Evolutionary conservation across 1,140 invertebrate genomes (phyloP).

Genomic region (Micrasema longulum): DNA sequence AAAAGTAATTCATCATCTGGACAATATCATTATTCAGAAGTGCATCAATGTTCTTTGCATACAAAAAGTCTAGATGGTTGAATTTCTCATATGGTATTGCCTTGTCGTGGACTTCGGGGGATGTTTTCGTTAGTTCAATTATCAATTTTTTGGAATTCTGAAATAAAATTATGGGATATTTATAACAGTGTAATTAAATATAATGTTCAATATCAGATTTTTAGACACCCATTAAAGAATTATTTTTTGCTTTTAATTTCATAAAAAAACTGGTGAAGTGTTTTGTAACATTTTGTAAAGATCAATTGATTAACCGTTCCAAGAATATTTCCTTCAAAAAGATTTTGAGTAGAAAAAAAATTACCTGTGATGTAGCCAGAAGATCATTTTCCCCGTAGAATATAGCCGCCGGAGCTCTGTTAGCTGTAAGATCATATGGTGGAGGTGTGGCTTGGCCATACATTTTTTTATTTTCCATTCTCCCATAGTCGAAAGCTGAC

Average conservation of each 20-base stretch:
- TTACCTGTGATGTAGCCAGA: conserved; percentile 61
- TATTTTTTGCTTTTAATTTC: no score
- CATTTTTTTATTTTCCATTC: conserved; percentile 62
- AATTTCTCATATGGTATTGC: conserved; percentile 55
- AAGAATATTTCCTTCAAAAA: no score
- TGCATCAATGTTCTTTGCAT: conserved; percentile 60
- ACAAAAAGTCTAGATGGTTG: conserved; percentile 67
- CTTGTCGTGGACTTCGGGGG: neutral
- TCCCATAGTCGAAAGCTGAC: conserved; percentile 67
- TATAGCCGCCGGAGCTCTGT: conserved; percentile 73
- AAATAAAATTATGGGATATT: neutral
- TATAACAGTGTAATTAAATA: no score
- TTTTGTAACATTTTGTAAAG: no score
- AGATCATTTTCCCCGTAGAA: conserved; percentile 76
- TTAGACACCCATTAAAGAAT: no score
- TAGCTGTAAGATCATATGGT: conserved; percentile 71
- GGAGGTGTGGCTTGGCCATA: conserved; percentile 72
- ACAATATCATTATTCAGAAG: conserved; percentile 61
- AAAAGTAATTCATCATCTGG: neutral
- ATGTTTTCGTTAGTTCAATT: conserved; percentile 1
- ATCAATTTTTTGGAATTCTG: neutral
- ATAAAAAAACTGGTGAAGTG: no score
- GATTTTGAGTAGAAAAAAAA: no score
- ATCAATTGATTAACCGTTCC: no score
- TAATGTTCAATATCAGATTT: no score